These are phyloP conservation scores for Scaptomyza caliginosa DNA, from an alignment of 2,888 invertebrate species.

Conservation along the genomic window DNA sequence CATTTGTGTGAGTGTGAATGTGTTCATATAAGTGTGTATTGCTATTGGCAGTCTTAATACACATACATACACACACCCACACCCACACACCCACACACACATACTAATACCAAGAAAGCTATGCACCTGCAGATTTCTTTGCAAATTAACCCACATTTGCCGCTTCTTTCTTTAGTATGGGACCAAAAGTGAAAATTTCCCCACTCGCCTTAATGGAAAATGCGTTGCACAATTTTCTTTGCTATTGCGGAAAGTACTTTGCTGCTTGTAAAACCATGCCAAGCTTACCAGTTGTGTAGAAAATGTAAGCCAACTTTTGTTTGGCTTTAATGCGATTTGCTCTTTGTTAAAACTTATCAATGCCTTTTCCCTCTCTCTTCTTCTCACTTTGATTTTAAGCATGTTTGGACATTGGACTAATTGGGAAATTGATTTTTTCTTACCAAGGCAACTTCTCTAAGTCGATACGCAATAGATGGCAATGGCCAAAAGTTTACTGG, in stretches of 20 bases:
- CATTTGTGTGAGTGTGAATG: conserved; percentile 8
- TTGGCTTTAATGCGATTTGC: conserved; percentile 40
- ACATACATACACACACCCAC: too few relatives aligned
- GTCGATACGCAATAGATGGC: background rate
- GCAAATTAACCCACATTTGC: conserved; percentile 76
- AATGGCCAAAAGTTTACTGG: background rate
- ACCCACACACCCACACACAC: too few relatives aligned
- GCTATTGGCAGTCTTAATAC: conserved; percentile 15
- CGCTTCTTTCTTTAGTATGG: conserved; percentile 37
- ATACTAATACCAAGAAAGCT: background rate
- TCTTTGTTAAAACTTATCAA: conserved; percentile 23
- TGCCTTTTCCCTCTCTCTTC: background rate
- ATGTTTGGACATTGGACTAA: conserved; percentile 6
- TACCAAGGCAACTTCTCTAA: background rate
- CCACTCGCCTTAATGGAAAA: conserved; percentile 47
- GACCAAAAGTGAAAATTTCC: conserved; percentile 42
- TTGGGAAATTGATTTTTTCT: conserved; percentile 1
- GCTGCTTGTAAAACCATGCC: conserved; percentile 9
- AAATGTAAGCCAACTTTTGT: conserved; percentile 46
- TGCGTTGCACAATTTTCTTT: conserved; percentile 46
- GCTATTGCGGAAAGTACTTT: conserved; percentile 27
- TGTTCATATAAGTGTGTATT: background rate
- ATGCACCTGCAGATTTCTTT: conserved; percentile 60
- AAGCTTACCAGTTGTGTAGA: background rate
- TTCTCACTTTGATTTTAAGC: background rate